phyloP scores from a whole-genome alignment of 1,140 invertebrate species.

The Pogonognathellus flavescens region DNA sequence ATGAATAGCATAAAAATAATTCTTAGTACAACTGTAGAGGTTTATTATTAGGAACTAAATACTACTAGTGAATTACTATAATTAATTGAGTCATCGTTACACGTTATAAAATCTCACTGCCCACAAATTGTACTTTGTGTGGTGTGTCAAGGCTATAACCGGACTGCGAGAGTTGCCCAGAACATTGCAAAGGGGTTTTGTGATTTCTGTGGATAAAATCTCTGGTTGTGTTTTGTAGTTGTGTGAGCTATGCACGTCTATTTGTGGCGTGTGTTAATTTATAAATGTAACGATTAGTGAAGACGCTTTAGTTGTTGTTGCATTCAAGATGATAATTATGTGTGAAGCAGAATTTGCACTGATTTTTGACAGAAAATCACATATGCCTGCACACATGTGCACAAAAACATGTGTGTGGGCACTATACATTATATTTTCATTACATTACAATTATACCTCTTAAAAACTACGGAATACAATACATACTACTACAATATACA shows the following conservation, averaged over 20 bases:
- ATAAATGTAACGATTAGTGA: conserved; percentile 18
- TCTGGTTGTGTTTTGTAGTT: background rate
- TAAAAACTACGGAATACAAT: conserved; percentile 18
- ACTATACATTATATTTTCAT: conserved; percentile 43
- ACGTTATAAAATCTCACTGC: no score
- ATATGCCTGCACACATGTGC: conserved; percentile 19
- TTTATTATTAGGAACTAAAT: no score
- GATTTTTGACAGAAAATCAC: conserved; percentile 49
- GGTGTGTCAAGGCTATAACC: no score
- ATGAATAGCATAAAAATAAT: no score
- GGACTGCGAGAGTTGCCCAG: no score
- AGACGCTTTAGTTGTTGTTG: conserved; percentile 41
- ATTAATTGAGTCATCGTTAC: no score
- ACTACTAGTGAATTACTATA: no score
- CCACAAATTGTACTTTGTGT: no score
- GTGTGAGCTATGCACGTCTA: background rate
- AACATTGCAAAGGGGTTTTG: no score
- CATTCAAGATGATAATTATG: conserved; percentile 40
- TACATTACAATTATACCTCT: conserved; percentile 50
- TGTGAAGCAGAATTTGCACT: conserved; percentile 43
- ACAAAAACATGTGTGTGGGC: background rate
- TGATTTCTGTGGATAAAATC: no score
- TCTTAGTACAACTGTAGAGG: no score
- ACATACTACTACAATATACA: conserved; percentile 13
- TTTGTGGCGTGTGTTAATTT: background rate